phyloP scores from a whole-genome alignment of 2,113 vertebrate genomes.

The Ammodytes marinus region DNA sequence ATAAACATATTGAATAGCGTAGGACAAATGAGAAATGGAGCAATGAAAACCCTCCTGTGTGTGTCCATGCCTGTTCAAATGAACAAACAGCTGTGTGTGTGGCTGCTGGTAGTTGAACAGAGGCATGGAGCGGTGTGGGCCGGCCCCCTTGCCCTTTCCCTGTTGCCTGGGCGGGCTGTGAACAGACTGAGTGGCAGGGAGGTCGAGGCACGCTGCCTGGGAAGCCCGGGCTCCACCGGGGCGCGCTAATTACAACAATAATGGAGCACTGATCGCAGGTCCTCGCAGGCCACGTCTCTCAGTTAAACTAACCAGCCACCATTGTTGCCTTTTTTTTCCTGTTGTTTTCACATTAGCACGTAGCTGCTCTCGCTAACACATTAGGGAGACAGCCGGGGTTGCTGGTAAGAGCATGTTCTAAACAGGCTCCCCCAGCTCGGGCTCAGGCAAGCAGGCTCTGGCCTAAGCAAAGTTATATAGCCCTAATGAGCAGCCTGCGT shows the following conservation, averaged over 20 bases:
- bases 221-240: slow-evolving; percentile 62
- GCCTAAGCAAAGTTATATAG: slow-evolving; percentile 64
- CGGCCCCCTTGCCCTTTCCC: slow-evolving; percentile 69
- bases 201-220: slow-evolving; percentile 75
- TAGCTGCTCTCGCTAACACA: slow-evolving; percentile 59
- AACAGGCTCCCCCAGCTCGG: slow-evolving; percentile 66
- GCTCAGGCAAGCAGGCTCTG: slow-evolving; percentile 62
- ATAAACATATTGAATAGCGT: slow-evolving; percentile 62
- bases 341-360: slow-evolving; percentile 78
- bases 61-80: slow-evolving; percentile 67
- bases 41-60: slow-evolving; percentile 62
- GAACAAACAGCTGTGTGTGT: slow-evolving; percentile 80
- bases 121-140: slow-evolving; percentile 62
- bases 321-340: slow-evolving; percentile 68
- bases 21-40: slow-evolving; percentile 68
- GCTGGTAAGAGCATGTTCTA: slow-evolving; percentile 74
- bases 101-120: slow-evolving; percentile 61
- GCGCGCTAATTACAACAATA: slow-evolving; percentile 83
- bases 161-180: slow-evolving; percentile 70
- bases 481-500: slow-evolving; percentile 77
- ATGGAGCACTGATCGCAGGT: slow-evolving; percentile 78
- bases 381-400: slow-evolving; percentile 44
- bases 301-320: slow-evolving; percentile 62
- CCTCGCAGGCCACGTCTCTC: slow-evolving; percentile 73
- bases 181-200: slow-evolving; percentile 77